A percentile compares a stretch with the other conserved stretches of the same genome.
Conservation (phyloP, 2,888 invertebrate species). For the Matsumyia berberina region DNA sequence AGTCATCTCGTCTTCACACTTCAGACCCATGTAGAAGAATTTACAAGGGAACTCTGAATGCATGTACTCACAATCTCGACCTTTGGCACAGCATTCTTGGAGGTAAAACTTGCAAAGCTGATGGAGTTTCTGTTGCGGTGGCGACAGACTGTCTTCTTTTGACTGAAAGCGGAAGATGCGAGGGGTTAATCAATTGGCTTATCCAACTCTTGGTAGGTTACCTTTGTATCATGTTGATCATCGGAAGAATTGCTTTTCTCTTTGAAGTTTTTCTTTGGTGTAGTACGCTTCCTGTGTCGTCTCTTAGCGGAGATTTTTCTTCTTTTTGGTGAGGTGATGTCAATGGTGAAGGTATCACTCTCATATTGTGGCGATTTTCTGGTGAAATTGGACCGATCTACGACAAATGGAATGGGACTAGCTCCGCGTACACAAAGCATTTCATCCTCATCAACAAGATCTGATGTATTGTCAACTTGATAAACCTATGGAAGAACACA, state of each 20-base stretch:
- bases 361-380: conserved; percentile 33
- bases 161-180: conserved; percentile 3
- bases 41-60: conserved; percentile 71
- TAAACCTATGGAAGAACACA: background rate
- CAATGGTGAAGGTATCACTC: conserved; percentile 11
- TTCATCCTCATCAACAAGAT: conserved; percentile 52
- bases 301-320: conserved; percentile 29
- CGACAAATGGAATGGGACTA: conserved; percentile 32
- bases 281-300: conserved; percentile 22
- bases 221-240: conserved; percentile 28
- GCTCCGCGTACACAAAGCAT: conserved; percentile 71
- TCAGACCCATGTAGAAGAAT: conserved; percentile 60
- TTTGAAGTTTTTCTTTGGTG: conserved; percentile 23
- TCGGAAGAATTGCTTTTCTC: conserved; percentile 16
- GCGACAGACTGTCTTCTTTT: conserved; percentile 7
- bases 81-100: conserved; percentile 47
- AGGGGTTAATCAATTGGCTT: background rate
- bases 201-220: background rate
- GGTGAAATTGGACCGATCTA: conserved; percentile 10
- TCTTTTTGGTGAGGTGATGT: conserved; percentile 32
- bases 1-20: conserved; percentile 39
- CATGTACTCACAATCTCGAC: conserved; percentile 59
- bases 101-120: conserved; percentile 69
- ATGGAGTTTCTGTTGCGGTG: conserved; percentile 31
- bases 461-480: conserved; percentile 9